phyloP scores from a whole-genome alignment of 2,888 invertebrate species.

The Hydrotaea cyrtoneurina region DNA sequence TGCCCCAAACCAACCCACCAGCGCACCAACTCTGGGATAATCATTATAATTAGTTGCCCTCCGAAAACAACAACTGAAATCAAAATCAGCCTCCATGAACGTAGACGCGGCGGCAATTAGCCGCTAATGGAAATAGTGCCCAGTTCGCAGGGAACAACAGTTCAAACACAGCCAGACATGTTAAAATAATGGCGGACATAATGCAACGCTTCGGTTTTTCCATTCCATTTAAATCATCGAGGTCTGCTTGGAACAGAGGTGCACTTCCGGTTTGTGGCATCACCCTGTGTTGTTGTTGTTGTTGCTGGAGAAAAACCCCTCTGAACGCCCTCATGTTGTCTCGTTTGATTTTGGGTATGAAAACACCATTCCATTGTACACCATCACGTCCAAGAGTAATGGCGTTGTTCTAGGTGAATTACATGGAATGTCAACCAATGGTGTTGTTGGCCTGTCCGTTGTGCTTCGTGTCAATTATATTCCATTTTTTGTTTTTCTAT shows the following conservation, averaged over 20 bases:
- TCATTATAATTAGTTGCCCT: conserved; percentile 15
- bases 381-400: background rate
- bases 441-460: background rate
- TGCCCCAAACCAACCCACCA: conserved; percentile 25
- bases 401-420: background rate
- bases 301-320: background rate
- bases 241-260: conserved; percentile 38
- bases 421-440: conserved; percentile 47
- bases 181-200: conserved; percentile 46
- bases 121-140: background rate
- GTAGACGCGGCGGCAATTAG: background rate
- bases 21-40: conserved; percentile 24
- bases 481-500: background rate
- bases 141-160: background rate
- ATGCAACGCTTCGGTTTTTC: conserved; percentile 4
- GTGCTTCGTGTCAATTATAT: conserved; percentile 41
- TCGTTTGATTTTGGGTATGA: background rate
- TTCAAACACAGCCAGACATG: background rate
- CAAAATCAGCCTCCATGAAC: conserved; percentile 5
- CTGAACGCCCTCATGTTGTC: background rate
- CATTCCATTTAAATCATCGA: background rate
- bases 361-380: background rate
- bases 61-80: background rate
- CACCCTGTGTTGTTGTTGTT: conserved; percentile 19
- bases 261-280: conserved; percentile 58